Percentiles rank a stretch among this genome's conserved stretches.
Evolutionary conservation across 1,140 invertebrate genomes (phyloP).

Genomic region (Drosophila tropicalis): DNA sequence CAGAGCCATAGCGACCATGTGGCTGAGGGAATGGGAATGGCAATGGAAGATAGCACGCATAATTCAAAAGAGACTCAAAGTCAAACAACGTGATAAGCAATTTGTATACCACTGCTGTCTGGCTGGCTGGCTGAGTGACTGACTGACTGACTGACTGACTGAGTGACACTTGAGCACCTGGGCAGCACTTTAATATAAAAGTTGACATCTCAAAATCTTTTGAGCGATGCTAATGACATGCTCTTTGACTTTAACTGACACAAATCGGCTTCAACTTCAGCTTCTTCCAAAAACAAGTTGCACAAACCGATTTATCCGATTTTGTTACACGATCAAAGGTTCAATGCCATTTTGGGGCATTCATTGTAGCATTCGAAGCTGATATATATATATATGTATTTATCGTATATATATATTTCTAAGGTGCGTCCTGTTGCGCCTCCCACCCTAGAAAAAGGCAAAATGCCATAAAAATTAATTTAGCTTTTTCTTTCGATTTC

Average conservation of each 20-base stretch:
- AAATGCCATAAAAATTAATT: constrained; percentile 49
- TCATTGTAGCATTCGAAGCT: background rate
- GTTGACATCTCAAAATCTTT: constrained; percentile 59
- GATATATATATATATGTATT: background rate
- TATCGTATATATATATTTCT: constrained; percentile 36
- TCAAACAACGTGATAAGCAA: constrained; percentile 76
- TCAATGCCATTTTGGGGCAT: background rate
- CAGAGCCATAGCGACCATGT: constrained; percentile 10
- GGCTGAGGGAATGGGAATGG: constrained; percentile 34
- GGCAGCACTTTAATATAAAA: constrained; percentile 74
- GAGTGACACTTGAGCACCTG: constrained; percentile 55
- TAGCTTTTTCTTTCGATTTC: constrained; percentile 10
- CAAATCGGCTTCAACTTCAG: constrained; percentile 60
- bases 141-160: constrained; percentile 14
- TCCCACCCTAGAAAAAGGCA: constrained; percentile 38
- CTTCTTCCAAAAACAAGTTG: constrained; percentile 39
- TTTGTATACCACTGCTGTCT: constrained; percentile 50
- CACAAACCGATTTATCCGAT: constrained; percentile 30
- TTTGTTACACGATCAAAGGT: background rate
- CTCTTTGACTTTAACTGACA: constrained; percentile 50
- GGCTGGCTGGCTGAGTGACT: constrained; percentile 29
- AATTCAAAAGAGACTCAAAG: constrained; percentile 71
- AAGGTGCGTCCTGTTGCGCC: constrained; percentile 75
- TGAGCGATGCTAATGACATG: constrained; percentile 51
- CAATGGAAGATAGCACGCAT: constrained; percentile 63